phyloP scores from a whole-genome alignment of 2,113 vertebrate species.

The Tilapia sparmanii region DNA sequence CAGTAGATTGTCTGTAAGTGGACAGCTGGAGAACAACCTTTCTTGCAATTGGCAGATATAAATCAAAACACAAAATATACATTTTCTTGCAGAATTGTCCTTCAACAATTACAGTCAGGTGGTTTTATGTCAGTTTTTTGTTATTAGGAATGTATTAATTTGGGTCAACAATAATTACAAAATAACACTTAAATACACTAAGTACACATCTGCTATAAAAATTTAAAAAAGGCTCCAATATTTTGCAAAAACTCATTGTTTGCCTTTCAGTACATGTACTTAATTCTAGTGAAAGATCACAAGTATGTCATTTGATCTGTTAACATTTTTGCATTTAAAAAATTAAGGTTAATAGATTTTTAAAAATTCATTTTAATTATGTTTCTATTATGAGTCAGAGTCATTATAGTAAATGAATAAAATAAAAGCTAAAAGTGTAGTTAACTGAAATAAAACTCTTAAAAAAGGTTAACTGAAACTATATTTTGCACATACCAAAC shows the following conservation, averaged over 20 bases:
- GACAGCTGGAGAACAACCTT: neutral
- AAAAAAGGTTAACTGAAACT: neutral
- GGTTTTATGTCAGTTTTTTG: neutral
- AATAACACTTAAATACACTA: neutral
- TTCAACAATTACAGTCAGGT: neutral
- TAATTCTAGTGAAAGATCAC: neutral
- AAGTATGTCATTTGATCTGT: neutral
- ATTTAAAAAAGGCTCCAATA: fast-evolving
- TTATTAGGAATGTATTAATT: neutral
- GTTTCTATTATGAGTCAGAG: neutral
- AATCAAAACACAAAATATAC: neutral
- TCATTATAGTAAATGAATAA: neutral
- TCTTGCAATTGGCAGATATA: neutral
- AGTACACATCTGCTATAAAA: neutral
- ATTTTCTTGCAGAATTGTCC: neutral
- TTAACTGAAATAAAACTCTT: neutral
- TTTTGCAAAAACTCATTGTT: neutral
- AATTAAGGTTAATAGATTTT: neutral
- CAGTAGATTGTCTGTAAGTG: neutral
- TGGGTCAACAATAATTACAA: neutral
- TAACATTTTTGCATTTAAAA: neutral
- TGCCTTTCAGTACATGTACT: neutral
- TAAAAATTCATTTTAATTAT: neutral
- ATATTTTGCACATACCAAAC: neutral
- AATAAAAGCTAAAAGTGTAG: neutral